Percentiles rank a stretch among this genome's conserved stretches.
phyloP scores from a whole-genome alignment of 2,888 invertebrate genomes.

The Erebia epiphron region DNA sequence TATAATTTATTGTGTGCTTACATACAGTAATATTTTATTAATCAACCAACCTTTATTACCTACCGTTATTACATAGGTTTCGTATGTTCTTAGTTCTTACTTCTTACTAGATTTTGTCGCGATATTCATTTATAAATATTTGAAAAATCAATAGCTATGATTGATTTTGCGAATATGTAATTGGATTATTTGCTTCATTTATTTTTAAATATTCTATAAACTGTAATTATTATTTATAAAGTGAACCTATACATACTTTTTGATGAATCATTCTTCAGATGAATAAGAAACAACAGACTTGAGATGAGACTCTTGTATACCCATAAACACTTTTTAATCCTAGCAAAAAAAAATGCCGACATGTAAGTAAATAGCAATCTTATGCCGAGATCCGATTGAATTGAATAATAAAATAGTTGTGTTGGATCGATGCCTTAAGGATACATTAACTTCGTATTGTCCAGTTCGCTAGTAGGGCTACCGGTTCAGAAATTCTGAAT shows the following conservation, averaged over 20 bases:
- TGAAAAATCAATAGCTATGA: no score
- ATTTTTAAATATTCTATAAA: no score
- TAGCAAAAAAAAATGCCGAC: background rate
- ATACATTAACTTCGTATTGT: constrained; percentile 25
- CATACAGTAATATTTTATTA: background rate
- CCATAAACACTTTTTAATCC: background rate
- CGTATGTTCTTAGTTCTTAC: no score
- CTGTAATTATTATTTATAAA: no score
- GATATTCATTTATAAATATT: no score
- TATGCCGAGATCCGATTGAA: constrained; percentile 3
- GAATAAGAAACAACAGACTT: background rate
- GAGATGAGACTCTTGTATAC: no score
- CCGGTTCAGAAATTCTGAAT: background rate
- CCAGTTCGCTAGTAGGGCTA: constrained; percentile 38
- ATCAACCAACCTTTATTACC: background rate
- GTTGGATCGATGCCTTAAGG: constrained; percentile 20
- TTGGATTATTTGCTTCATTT: no score
- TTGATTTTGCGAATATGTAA: no score
- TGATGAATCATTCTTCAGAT: background rate
- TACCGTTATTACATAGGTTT: background rate
- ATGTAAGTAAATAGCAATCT: constrained; percentile 21
- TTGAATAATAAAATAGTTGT: background rate
- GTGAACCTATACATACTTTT: no score
- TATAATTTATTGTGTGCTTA: no score
- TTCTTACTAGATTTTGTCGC: no score